Base-by-base conservation (phyloP, 2,113 vertebrate genomes). In the Physeter macrocephalus region DNA sequence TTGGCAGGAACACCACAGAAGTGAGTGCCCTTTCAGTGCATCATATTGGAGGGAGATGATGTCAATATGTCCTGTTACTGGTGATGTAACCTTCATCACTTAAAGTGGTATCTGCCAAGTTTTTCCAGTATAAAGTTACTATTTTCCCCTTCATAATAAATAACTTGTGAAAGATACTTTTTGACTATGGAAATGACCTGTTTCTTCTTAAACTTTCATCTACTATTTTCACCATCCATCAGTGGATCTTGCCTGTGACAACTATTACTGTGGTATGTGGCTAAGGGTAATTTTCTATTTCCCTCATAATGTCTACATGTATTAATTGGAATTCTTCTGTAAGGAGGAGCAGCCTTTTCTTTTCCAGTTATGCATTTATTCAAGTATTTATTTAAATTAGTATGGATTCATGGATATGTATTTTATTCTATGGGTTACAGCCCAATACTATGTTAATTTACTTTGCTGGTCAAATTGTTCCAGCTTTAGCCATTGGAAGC, bases 101-200 rank as follows among this genome's bases (percentile, higher is more conserved):
- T 64, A 15, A 83, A 83, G 57, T 41, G 59, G 34, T 43, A 27
- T 61, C 57, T 54, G n/a, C 15, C 6, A 8, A 9, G 20, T 39
- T 74, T 86, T 59, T 91, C 71, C 49, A 91, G 49, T 14, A n/a
- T 11, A n/a, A 34, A 74, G 54, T 61, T 67, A 83, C 88, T 85
- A 61, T 18, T 88, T 77, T 39, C 43, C 41, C 23, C 34, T 90
- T 77, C 59, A 39, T 66, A 72, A 66, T 59, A 83, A 36, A 1
- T 64, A 64, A 15, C 57, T 78, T 8, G 18, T 46, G 39, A 52
- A 10, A 90, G 43, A 54, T 46, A 75, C 66, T 93, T 87, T 82
- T 82, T 71, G 66, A 85, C 27, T 23, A 88, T 39, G 61, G 34
- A 94, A 52, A 67, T 46, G n/a, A 54, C 15, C 29, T 71, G 54